Percentiles rank a stretch among this genome's conserved stretches.
These are phyloP conservation scores for Onychomys arenicola DNA, from an alignment of 2,797 vertebrate genomes.

Conservation along the genomic window DNA sequence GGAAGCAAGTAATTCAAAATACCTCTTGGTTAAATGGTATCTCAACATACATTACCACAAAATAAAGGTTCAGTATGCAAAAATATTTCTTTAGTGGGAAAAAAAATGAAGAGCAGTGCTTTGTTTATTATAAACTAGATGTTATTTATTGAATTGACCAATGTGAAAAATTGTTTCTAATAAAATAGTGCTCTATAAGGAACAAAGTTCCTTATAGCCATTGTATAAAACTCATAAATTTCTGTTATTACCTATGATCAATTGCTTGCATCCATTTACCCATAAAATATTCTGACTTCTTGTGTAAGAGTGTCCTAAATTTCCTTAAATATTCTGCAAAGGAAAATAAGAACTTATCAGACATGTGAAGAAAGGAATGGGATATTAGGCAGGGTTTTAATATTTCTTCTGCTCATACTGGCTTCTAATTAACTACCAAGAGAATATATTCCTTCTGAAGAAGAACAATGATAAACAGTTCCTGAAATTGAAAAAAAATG, in stretches of 20 bases:
- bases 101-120: neutral
- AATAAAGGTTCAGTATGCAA: neutral
- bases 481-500: constrained; percentile 54
- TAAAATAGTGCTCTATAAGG: neutral
- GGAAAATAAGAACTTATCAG: constrained; percentile 3
- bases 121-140: neutral
- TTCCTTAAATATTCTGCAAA: constrained; percentile 20
- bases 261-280: constrained; percentile 19
- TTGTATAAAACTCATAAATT: constrained; percentile 41
- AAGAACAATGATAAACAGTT: constrained; percentile 54
- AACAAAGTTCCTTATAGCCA: constrained; percentile 24
- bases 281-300: constrained; percentile 37
- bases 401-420: constrained; percentile 23
- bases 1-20: constrained; percentile 51
- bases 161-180: constrained; percentile 39
- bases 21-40: constrained; percentile 39
- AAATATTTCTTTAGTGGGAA: constrained; percentile 24
- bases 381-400: constrained; percentile 8
- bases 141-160: constrained; percentile 22
- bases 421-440: constrained; percentile 60
- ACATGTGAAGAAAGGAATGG: neutral
- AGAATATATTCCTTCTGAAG: constrained; percentile 40
- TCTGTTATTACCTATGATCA: neutral
- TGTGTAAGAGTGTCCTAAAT: constrained; percentile 41
- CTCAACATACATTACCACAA: constrained; percentile 7